These are phyloP conservation scores for Stenopsyche tienmushanensis DNA, from an alignment of 1,140 invertebrate species.

Conservation along the genomic window DNA sequence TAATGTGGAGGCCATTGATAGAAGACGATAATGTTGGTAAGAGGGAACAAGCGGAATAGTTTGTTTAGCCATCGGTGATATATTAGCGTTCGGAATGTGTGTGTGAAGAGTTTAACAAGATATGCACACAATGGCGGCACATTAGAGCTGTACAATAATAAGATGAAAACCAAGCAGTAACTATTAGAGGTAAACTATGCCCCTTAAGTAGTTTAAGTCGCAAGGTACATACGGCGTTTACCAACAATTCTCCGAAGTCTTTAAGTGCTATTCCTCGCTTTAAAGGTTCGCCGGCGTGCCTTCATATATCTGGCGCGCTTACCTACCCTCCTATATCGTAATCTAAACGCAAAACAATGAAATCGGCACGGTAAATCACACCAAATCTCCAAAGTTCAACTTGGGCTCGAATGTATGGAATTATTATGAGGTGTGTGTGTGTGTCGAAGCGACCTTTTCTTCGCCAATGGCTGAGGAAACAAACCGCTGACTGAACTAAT, in stretches of 20 bases:
- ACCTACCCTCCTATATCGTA: conserved; percentile 40
- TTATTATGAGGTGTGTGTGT: conserved; percentile 33
- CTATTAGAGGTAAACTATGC: conserved; percentile 43
- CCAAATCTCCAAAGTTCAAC: conserved; percentile 41
- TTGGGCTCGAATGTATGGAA: conserved; percentile 34
- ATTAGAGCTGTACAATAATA: conserved; percentile 38
- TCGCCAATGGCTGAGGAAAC: conserved; percentile 18
- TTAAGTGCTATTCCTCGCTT: conserved; percentile 32
- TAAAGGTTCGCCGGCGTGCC: conserved; percentile 11
- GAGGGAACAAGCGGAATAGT: conserved; percentile 7
- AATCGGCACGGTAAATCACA: conserved; percentile 42
- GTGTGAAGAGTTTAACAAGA: conserved; percentile 37
- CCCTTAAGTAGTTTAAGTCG: conserved; percentile 40
- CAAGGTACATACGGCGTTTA: conserved; percentile 34
- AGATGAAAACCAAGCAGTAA: conserved; percentile 42
- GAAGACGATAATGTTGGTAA: conserved; percentile 3
- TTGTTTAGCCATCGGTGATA: conserved; percentile 25
- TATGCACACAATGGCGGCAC: conserved; percentile 40
- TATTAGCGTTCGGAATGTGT: conserved; percentile 6
- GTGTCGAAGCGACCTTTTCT: neutral
- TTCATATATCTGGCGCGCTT: conserved; percentile 33
- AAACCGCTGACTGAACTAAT: conserved; percentile 26
- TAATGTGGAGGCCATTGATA: too few relatives aligned
- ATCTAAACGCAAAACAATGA: conserved; percentile 43
- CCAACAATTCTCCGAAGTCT: conserved; percentile 36